A percentile compares a stretch with the other conserved stretches of the same genome.
Conservation (phyloP, 1,140 invertebrate genomes). For the Neomicropteryx cornuta region DNA sequence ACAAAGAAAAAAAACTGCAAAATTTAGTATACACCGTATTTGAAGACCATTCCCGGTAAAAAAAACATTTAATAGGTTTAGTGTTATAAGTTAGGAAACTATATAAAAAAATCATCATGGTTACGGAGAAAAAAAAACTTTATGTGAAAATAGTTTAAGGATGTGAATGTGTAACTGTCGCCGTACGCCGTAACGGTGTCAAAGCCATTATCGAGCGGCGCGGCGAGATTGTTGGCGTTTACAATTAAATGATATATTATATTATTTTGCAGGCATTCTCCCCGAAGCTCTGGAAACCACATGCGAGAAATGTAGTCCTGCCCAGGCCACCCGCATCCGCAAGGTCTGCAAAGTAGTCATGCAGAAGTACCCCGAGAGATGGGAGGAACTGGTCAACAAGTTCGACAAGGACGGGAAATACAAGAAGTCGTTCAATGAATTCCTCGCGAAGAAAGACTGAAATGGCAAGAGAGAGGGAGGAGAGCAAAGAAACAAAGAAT, state of each 20-base stretch:
- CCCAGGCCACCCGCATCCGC: slow-evolving; percentile 47
- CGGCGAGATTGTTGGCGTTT: too few relatives aligned
- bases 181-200: too few relatives aligned
- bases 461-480: too few relatives aligned
- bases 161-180: too few relatives aligned
- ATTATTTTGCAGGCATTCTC: slow-evolving; percentile 41
- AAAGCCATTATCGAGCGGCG: too few relatives aligned
- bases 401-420: slow-evolving; percentile 34
- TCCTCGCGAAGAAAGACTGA: slow-evolving; percentile 23
- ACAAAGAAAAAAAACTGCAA: background rate
- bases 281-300: slow-evolving; percentile 49
- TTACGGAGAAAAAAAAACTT: too few relatives aligned
- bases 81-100: slow-evolving; percentile 1
- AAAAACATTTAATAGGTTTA: background rate
- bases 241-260: too few relatives aligned
- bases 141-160: too few relatives aligned
- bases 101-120: too few relatives aligned
- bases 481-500: too few relatives aligned
- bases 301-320: slow-evolving; percentile 44
- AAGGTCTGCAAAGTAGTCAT: slow-evolving; percentile 42
- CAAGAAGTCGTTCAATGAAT: slow-evolving; percentile 27
- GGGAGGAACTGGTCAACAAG: slow-evolving; percentile 30
- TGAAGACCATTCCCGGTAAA: background rate
- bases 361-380: slow-evolving; percentile 27
- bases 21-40: background rate